These are phyloP conservation scores for Dipodomys merriami DNA, from an alignment of 2,113 vertebrate species.

Conservation along the genomic window DNA sequence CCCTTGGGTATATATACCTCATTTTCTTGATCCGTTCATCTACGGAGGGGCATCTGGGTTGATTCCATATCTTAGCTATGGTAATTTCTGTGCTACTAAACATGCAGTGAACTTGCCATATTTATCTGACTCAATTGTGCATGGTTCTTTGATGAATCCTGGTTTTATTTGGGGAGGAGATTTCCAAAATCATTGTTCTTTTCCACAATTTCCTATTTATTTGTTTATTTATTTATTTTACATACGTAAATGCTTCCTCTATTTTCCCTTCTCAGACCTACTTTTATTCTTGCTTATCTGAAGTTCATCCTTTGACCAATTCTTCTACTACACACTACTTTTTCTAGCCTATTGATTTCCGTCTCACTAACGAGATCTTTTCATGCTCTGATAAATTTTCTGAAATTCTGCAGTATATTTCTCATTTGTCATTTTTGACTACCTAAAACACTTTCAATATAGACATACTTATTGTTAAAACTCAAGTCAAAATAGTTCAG, in stretches of 20 bases:
- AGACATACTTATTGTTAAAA: neutral
- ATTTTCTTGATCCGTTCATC: too few species aligned
- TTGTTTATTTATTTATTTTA: neutral
- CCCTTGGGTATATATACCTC: too few species aligned
- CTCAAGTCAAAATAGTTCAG: neutral
- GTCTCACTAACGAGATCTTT: neutral
- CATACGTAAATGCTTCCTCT: rapidly evolving
- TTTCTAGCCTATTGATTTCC: neutral
- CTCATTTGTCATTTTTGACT: constrained; percentile 21
- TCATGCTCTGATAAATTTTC: neutral
- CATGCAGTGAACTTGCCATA: neutral
- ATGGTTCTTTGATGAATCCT: neutral
- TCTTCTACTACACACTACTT: neutral
- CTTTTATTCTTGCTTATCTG: neutral
- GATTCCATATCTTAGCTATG: too few species aligned
- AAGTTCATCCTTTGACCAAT: neutral
- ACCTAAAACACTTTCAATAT: neutral
- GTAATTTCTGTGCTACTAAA: neutral
- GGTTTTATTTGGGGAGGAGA: too few species aligned
- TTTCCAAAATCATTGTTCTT: neutral
- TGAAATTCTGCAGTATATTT: neutral
- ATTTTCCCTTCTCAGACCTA: neutral
- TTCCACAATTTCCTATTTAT: neutral
- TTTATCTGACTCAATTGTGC: neutral
- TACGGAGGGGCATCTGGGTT: too few species aligned